Evolutionary conservation across 1,140 invertebrate genomes (phyloP).

Genomic region (Linepithema humile): DNA sequence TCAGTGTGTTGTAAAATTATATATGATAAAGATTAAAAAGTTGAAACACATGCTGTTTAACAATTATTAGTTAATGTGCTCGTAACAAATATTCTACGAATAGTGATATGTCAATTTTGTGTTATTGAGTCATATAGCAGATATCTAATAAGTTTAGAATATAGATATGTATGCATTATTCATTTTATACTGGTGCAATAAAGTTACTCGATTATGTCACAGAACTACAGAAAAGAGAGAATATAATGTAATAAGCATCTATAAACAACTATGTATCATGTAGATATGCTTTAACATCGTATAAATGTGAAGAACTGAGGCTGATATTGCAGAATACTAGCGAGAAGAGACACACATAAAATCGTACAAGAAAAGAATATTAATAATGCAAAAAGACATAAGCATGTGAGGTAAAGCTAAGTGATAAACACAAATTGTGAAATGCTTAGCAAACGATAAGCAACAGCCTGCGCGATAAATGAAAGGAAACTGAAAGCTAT

Average conservation of each 20-base stretch:
- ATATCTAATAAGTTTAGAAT: slow-evolving; percentile 13
- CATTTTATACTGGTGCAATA: slow-evolving; percentile 10
- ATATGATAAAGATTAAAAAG: slow-evolving; percentile 45
- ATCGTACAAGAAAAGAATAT: neutral
- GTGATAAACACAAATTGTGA: neutral
- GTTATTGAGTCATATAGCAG: slow-evolving; percentile 24
- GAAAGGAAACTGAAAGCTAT: slow-evolving; percentile 3
- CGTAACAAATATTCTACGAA: slow-evolving; percentile 28
- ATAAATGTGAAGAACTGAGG: slow-evolving; percentile 10
- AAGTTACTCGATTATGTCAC: slow-evolving; percentile 44
- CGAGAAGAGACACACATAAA: neutral
- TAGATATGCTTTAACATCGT: slow-evolving; percentile 11
- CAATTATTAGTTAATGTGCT: slow-evolving; percentile 47
- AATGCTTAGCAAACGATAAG: neutral
- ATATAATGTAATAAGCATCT: slow-evolving; percentile 30
- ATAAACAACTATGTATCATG: neutral
- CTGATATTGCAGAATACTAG: slow-evolving; percentile 16
- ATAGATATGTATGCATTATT: slow-evolving; percentile 19
- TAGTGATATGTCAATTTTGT: slow-evolving; percentile 20
- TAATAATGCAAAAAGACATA: slow-evolving; percentile 29
- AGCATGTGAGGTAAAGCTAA: neutral
- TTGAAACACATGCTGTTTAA: slow-evolving; percentile 11
- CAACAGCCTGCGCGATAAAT: neutral
- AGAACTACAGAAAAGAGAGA: slow-evolving; percentile 45
- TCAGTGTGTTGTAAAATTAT: neutral